Base-by-base conservation (phyloP, 1,140 invertebrate species). In the Formica exsecta region DNA sequence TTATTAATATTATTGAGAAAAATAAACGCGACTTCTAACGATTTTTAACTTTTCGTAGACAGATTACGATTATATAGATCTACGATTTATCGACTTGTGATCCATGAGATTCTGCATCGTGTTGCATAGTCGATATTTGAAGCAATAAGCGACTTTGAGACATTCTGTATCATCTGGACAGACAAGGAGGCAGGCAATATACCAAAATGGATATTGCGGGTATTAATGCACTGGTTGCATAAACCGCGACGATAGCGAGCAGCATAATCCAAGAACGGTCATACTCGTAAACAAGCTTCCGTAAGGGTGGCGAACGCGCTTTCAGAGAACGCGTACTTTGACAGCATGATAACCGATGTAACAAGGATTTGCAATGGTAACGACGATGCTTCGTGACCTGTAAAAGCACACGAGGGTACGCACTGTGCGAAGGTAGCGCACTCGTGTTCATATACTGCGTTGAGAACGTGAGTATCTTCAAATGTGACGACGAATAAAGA, bases 351-450 rank as follows among this genome's bases (percentile, higher is more conserved):
- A 66, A 59, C 61, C 57, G 57, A 41, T 25, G 19, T 71, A 86
- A 81, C 76, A 81, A 73, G 87, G 65, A 89, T 89, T 86, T 89
- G 88, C 88, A 89, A 83, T 89, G 84, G 87, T 83, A 89, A 89
- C 87, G 87, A 89, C 61, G 81, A 73, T 86, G 64, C 83, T 81
- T 81, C 76, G 65, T 59, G 32, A 59, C 57, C 41, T 25, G 71
- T 83, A 77, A 89, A 89, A 86, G 76, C 75, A 44, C 65, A 61
- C 57, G 59, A 74, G 54, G 61, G 79, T 32, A 41, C 54, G 54
- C 68, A 32, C 79, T 71, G 7, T 61, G 79, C 36, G 65, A 51
- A 59, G 25, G 25, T 29, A 29, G 5, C 16, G 38, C 11, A 44
- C 54, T 81, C 19, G 36, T 38, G 51, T 51, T 44, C 61, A 41